Conservation (phyloP, 1,140 invertebrate genomes). For the Leguminivora glycinivorella region DNA sequence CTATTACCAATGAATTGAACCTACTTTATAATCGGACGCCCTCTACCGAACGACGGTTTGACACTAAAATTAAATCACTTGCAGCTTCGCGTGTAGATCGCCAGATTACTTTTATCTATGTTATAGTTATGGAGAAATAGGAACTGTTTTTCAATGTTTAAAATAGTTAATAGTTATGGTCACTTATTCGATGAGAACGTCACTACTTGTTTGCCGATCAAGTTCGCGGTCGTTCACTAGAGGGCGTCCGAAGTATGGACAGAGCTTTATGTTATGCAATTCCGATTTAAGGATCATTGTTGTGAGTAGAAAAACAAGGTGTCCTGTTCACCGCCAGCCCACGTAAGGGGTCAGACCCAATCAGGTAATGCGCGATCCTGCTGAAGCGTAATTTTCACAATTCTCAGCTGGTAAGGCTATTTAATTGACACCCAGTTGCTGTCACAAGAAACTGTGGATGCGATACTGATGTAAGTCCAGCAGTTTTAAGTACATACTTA, state of each 20-base stretch:
- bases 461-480: slow-evolving; percentile 63
- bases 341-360: slow-evolving; percentile 49
- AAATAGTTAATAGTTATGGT: slow-evolving; percentile 23
- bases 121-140: slow-evolving; percentile 51
- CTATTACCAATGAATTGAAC: slow-evolving; percentile 22
- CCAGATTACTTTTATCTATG: slow-evolving; percentile 1
- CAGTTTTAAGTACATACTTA: slow-evolving; percentile 36
- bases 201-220: neutral
- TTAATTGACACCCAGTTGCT: slow-evolving; percentile 70
- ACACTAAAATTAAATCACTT: slow-evolving; percentile 34
- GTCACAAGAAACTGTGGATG: slow-evolving; percentile 49
- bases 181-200: slow-evolving; percentile 27
- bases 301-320: slow-evolving; percentile 52
- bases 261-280: slow-evolving; percentile 55
- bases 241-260: slow-evolving; percentile 50
- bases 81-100: neutral
- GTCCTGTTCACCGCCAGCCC: slow-evolving; percentile 34
- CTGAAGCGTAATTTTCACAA: slow-evolving; percentile 52
- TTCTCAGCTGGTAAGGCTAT: slow-evolving; percentile 61
- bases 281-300: slow-evolving; percentile 54
- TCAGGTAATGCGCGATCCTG: slow-evolving; percentile 47
- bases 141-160: slow-evolving; percentile 67
- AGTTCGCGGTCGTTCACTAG: slow-evolving; percentile 37
- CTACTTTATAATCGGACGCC: slow-evolving; percentile 40
- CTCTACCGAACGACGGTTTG: slow-evolving; percentile 45